Evolutionary conservation across 2,888 invertebrate species (phyloP), one percentile per base, ranked within the genome.

Genomic region (Linnaemya tessellans): DNA sequence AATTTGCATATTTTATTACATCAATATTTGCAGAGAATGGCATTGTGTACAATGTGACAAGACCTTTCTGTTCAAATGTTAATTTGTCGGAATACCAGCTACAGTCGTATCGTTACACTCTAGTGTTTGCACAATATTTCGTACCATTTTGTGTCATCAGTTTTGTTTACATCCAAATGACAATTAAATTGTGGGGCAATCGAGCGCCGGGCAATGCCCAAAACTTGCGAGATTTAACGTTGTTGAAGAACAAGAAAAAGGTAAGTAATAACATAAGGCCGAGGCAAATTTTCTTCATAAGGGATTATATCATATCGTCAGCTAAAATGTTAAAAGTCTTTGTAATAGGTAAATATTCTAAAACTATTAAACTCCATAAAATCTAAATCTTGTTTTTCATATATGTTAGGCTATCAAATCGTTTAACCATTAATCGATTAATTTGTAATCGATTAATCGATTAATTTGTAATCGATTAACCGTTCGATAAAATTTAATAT

Each of bases 191-290:
- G 41, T 97, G 97, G 96, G 96, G 96, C 3, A 95, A 96, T 4
- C 94, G 94, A 64, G 95, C 96, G 1, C 97, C 97, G 0, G 97
- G 97, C 7, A 96, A 96, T 89, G 96, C 96, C 0, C 95, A 96
- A 89, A 96, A 96, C 91, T 94, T 94, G 15, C 93, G 97, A 30
- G 97, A 97, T 89, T 96, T 96, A n/a, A 95, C 95, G 78, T 94
- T 97, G 80, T 94, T 96, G 92, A 95, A 94, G 88, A 97, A 97
- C 90, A 97, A 97, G 91, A 96, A 96, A 90, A 97, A 96, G 95
- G 97, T 74, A 51, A 20, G 15, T 3, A 60, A 9, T 18, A 30
- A 30, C 8, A 41, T n/a, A 9, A 22, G 43, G 0, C 15, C n/a
- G 0, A 35, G 49, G 1, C 1, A 35, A 3, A 9, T 46, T 58